Percentiles rank a stretch among this genome's conserved stretches.
These are phyloP conservation scores for Silurus asotus DNA, from an alignment of 2,113 vertebrate genomes.

Conservation along the genomic window DNA sequence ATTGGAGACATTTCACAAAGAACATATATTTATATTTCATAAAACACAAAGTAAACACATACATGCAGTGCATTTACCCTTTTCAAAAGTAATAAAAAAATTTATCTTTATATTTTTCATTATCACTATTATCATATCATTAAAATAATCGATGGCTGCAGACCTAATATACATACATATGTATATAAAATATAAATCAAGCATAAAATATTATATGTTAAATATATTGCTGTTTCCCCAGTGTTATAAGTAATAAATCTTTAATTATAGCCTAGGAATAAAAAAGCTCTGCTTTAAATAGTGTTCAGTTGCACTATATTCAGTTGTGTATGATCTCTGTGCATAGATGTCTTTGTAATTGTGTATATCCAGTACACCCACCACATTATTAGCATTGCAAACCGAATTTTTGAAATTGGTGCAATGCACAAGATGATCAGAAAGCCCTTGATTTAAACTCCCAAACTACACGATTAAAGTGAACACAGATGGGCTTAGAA, in stretches of 20 bases:
- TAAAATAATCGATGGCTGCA: too few relatives aligned
- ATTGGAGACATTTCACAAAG: too few relatives aligned
- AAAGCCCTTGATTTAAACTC: constrained; percentile 2
- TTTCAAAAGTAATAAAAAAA: too few relatives aligned
- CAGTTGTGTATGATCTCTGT: constrained; percentile 32
- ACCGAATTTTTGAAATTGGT: constrained; percentile 62
- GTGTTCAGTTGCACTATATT: constrained; percentile 21
- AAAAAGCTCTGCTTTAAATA: constrained; percentile 16
- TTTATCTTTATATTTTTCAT: too few relatives aligned
- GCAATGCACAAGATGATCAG: constrained; percentile 49
- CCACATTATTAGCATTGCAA: constrained; percentile 59
- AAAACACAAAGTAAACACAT: too few relatives aligned
- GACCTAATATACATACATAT: too few relatives aligned
- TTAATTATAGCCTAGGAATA: constrained; percentile 41
- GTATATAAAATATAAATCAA: too few relatives aligned
- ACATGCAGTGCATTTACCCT: too few relatives aligned
- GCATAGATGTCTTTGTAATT: constrained; percentile 27
- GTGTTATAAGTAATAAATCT: constrained; percentile 32
- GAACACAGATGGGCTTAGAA: neutral
- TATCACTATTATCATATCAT: too few relatives aligned
- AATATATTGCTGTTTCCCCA: neutral
- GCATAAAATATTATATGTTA: too few relatives aligned
- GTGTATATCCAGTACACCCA: constrained; percentile 47
- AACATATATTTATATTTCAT: too few relatives aligned
- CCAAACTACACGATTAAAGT: neutral